Evolutionary conservation across 2,113 vertebrate species (phyloP).

Genomic region (Saimiri boliviensis): DNA sequence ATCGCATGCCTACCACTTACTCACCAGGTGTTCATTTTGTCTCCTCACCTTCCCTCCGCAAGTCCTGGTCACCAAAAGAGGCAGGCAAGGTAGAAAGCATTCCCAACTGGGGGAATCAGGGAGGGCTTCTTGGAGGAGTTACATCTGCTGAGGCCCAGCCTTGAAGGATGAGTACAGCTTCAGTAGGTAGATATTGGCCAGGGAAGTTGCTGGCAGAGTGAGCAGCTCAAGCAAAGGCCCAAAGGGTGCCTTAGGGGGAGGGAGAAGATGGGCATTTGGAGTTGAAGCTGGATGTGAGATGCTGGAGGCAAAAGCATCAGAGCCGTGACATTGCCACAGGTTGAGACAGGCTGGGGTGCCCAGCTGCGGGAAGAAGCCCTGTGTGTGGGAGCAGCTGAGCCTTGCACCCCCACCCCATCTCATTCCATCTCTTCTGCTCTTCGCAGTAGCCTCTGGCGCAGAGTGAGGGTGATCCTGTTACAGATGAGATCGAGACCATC

Average conservation of each 20-base stretch:
- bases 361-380: neutral
- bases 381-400: neutral
- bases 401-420: rapidly evolving
- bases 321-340: neutral
- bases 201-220: too few relatives aligned
- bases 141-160: neutral
- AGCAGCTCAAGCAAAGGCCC: neutral
- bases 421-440: too few relatives aligned
- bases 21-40: neutral
- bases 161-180: neutral
- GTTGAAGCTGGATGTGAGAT: neutral
- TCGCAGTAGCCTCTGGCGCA: rapidly evolving
- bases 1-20: neutral
- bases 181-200: neutral
- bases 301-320: neutral
- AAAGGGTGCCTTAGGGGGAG: neutral
- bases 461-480: neutral
- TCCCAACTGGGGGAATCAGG: neutral
- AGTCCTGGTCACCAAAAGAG: neutral
- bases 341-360: too few relatives aligned
- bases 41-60: neutral
- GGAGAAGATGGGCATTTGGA: neutral
- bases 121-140: neutral
- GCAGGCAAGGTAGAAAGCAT: neutral
- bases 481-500: neutral